Conservation (phyloP, 2,888 invertebrate genomes). For the Ctenicera cuprea region DNA sequence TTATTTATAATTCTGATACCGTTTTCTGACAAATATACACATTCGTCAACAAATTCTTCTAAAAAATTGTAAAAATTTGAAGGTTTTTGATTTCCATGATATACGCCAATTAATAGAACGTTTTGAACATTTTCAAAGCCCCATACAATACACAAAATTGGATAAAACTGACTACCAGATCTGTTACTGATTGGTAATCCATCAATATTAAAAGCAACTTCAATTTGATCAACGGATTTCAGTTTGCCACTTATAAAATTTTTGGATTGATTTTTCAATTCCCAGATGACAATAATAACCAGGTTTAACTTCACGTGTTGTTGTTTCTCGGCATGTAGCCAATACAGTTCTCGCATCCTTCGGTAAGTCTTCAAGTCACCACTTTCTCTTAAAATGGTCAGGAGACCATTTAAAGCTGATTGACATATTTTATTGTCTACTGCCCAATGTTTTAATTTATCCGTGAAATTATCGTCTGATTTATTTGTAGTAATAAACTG, state of each 20-base stretch:
- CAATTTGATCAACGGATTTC: background rate
- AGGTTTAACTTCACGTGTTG: background rate
- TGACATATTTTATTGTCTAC: no score
- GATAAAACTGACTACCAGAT: conserved; percentile 46
- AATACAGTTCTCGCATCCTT: conserved; percentile 10
- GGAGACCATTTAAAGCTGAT: no score
- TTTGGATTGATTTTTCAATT: conserved; percentile 21
- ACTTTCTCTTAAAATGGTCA: no score
- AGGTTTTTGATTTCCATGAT: conserved; percentile 54
- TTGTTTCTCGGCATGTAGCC: background rate
- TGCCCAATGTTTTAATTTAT: no score
- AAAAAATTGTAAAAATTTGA: conserved; percentile 31
- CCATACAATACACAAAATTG: conserved; percentile 49
- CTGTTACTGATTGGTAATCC: conserved; percentile 52
- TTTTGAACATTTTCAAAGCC: conserved; percentile 27
- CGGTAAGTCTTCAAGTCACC: background rate
- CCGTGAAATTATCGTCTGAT: no score
- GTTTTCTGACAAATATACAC: conserved; percentile 42
- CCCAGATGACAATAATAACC: background rate
- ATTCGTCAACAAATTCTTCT: conserved; percentile 51
- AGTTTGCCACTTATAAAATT: background rate
- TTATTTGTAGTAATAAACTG: no score
- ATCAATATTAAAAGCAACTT: conserved; percentile 17
- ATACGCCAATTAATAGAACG: conserved; percentile 51
- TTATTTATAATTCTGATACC: conserved; percentile 47